Evolutionary conservation across 1,140 invertebrate genomes (phyloP), one percentile per base, ranked within the genome.

Genomic region (Antheraea mylitta): DNA sequence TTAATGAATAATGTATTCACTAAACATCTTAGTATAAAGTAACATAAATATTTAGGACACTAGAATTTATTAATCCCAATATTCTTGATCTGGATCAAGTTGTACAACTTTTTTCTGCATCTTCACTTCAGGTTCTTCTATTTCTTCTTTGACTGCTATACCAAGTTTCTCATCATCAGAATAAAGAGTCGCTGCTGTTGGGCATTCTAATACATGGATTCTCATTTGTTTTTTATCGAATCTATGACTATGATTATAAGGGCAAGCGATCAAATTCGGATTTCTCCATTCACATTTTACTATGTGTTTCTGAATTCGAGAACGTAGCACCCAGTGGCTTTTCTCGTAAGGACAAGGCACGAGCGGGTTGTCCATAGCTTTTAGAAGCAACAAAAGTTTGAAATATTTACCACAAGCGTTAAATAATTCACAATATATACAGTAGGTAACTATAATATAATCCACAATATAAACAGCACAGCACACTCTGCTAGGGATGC

Each of bases 321-420:
- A 86, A 18, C 76, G 76, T 0, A 81, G 73, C 7, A 93, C 78
- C 0, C 83, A 85, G 71, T 93, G 93, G 0, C 66, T 10, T 7
- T 67, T 9, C n/a, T 93, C 79, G 66, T 90, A 94, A 0, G 94
- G 94, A 77, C 93, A 94, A 0, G 93, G 67, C 7, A 82, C 60
- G 66, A 75, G 88, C 2, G 80, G 83, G 67, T 83, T 81, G 10
- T 84, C 72, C 75, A 75, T 78, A 13, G 59, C 70, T 22, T n/a
- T 16, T 61, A 22, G 22, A 30, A 30, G 22, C 22, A 30, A 30
- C 22, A 30, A n/a, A n/a, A n/a, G n/a, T 1, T 30, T 30, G 4
- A 30, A 30, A 30, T 30, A 30, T 30, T 30, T 30, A 30, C 22
- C 22, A 30, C 22, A 30, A 30, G 4, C 22, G 22, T 2, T n/a